phyloP scores from a whole-genome alignment of 2,888 invertebrate species.

The Tetranychus truncatus region DNA sequence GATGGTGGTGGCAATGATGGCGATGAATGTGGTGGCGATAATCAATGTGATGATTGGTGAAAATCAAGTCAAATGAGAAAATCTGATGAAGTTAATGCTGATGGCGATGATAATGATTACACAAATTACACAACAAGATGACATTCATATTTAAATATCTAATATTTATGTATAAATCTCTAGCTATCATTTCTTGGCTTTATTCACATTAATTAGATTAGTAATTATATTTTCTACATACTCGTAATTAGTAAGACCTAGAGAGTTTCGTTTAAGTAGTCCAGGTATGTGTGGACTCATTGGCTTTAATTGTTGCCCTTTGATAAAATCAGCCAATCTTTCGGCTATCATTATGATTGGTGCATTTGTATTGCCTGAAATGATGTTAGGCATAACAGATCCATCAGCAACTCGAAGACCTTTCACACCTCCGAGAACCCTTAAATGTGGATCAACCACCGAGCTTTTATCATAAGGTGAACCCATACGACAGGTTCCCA shows the following conservation, averaged over 20 bases:
- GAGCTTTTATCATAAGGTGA: conserved; percentile 25
- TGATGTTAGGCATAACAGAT: conserved; percentile 69
- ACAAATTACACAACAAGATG: neutral
- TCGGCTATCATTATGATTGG: conserved; percentile 81
- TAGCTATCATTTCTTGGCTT: conserved; percentile 1
- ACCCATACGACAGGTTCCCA: conserved; percentile 28
- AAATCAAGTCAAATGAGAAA: neutral
- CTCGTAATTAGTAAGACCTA: conserved; percentile 7
- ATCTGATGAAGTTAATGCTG: neutral
- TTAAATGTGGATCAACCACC: conserved; percentile 27
- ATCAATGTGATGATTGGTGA: neutral
- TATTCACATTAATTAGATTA: conserved; percentile 7
- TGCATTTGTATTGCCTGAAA: conserved; percentile 73
- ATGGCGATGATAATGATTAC: neutral
- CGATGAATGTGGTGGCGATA: neutral
- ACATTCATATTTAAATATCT: neutral
- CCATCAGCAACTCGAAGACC: conserved; percentile 69
- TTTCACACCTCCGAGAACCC: conserved; percentile 40
- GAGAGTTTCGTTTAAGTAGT: neutral
- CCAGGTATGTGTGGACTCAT: conserved; percentile 5
- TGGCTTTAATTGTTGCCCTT: neutral
- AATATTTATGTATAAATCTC: neutral
- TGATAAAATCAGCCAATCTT: conserved; percentile 35
- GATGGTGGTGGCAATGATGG: neutral
- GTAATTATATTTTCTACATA: conserved; percentile 10